Evolutionary conservation across 2,888 invertebrate genomes (phyloP).

Genomic region (Meloe dianella): DNA sequence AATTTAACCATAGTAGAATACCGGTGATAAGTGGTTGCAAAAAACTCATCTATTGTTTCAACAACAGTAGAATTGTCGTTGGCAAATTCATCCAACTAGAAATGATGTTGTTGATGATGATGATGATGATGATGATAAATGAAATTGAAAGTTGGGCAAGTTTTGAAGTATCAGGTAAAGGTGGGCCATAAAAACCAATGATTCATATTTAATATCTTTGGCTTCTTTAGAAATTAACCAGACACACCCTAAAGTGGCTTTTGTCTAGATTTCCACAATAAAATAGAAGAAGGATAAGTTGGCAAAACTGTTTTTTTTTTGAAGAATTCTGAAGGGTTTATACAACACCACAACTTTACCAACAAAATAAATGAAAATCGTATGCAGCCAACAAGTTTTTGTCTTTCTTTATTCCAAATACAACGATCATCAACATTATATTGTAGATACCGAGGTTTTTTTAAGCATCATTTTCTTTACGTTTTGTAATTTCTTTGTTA

Average conservation of each 20-base stretch:
- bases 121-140: neutral
- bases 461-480: neutral
- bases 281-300: neutral
- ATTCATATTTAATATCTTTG: conserved; percentile 42
- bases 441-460: neutral
- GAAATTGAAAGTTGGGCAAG: conserved; percentile 15
- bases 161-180: conserved; percentile 39
- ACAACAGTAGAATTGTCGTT: conserved; percentile 15
- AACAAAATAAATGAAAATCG: neutral
- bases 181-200: conserved; percentile 40
- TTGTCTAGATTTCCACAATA: neutral
- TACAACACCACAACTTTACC: neutral
- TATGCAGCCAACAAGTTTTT: neutral
- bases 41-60: conserved; percentile 26
- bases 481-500: conserved; percentile 13
- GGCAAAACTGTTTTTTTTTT: conserved; percentile 1
- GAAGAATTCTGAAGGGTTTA: neutral
- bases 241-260: conserved; percentile 4
- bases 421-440: neutral
- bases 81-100: conserved; percentile 1
- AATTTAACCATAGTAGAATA: neutral
- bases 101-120: neutral
- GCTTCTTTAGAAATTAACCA: conserved; percentile 10
- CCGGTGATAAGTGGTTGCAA: neutral
- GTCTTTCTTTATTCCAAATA: neutral